A percentile compares a stretch with the other conserved stretches of the same genome.
Evolutionary conservation across 2,797 vertebrate genomes (phyloP).

Genomic region (Microcaecilia unicolor): DNA sequence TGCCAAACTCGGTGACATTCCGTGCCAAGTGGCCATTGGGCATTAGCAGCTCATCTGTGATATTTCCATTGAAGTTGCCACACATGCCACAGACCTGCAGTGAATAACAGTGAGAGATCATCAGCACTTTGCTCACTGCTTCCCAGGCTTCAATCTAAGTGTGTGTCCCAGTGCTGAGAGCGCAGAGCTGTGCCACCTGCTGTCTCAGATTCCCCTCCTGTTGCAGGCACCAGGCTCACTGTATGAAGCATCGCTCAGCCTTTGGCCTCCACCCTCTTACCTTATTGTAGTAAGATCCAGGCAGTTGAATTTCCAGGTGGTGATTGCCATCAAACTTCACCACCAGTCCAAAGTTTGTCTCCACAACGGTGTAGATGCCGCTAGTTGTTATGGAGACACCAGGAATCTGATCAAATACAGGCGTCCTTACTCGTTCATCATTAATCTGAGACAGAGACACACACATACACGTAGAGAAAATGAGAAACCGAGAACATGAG

Average conservation of each 20-base stretch:
- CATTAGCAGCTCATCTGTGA: slow-evolving; percentile 64
- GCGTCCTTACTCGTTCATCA: slow-evolving; percentile 46
- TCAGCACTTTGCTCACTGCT: too few species aligned
- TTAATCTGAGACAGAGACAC: slow-evolving; percentile 64
- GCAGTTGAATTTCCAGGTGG: slow-evolving; percentile 64
- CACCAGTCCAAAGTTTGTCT: slow-evolving; percentile 57
- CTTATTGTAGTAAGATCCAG: slow-evolving; percentile 65
- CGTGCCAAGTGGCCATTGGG: slow-evolving; percentile 52
- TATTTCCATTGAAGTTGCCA: slow-evolving; percentile 66
- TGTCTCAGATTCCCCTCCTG: too few species aligned
- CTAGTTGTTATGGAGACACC: slow-evolving; percentile 51
- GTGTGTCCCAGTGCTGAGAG: not conserved
- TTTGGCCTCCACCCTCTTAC: slow-evolving; percentile 20
- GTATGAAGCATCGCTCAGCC: not conserved
- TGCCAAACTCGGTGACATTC: slow-evolving; percentile 57
- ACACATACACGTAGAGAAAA: not conserved
- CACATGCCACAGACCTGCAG: slow-evolving; percentile 75
- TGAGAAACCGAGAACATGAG: not conserved
- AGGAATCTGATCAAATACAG: slow-evolving; percentile 19
- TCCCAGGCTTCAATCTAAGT: too few species aligned
- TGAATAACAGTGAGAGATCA: too few species aligned
- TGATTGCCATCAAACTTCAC: slow-evolving; percentile 71
- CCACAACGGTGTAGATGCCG: slow-evolving; percentile 51
- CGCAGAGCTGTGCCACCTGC: not conserved
- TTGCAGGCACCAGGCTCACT: too few species aligned